Percentiles rank a stretch among this genome's conserved stretches.
These are phyloP conservation scores for Holacanthella duospinosa DNA, from an alignment of 2,888 invertebrate genomes.

Conservation along the genomic window DNA sequence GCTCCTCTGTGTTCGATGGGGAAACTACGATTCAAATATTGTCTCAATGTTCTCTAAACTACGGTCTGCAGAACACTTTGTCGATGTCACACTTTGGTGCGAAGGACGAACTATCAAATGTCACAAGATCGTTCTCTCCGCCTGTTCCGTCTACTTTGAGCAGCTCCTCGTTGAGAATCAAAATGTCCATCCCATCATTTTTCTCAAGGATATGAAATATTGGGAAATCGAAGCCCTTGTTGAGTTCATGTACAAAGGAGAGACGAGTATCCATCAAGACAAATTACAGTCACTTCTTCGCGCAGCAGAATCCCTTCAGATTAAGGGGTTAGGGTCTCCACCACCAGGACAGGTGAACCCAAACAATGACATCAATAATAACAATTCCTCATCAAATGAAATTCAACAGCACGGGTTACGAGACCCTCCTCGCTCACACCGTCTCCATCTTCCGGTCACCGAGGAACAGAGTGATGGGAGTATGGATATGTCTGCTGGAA, in stretches of 20 bases:
- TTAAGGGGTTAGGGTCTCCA: slow-evolving; percentile 37
- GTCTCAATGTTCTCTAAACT: slow-evolving; percentile 38
- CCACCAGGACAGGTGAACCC: slow-evolving; percentile 15
- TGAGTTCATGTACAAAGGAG: slow-evolving; percentile 38
- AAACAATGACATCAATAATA: slow-evolving; percentile 8
- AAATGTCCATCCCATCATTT: slow-evolving; percentile 36
- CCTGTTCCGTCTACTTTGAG: slow-evolving; percentile 37
- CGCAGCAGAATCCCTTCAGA: slow-evolving; percentile 38
- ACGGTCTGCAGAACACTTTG: slow-evolving; percentile 34
- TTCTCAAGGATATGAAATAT: slow-evolving; percentile 36
- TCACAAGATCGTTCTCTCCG: slow-evolving; percentile 37
- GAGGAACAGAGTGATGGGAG: slow-evolving; percentile 23
- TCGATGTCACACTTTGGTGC: slow-evolving; percentile 37
- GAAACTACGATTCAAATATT: slow-evolving; percentile 38
- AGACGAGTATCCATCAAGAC: slow-evolving; percentile 37
- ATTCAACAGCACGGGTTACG: not conserved
- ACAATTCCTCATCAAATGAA: not conserved
- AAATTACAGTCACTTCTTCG: slow-evolving; percentile 35
- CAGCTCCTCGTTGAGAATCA: slow-evolving; percentile 33
- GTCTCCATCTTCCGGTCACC: not conserved
- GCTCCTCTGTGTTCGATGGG: slow-evolving; percentile 38
- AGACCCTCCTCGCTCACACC: not conserved
- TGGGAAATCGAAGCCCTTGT: slow-evolving; percentile 38
- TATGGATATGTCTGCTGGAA: slow-evolving; percentile 23
- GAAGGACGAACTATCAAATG: slow-evolving; percentile 35